phyloP scores from a whole-genome alignment of 2,888 invertebrate genomes.

The Napeogenes inachia region DNA sequence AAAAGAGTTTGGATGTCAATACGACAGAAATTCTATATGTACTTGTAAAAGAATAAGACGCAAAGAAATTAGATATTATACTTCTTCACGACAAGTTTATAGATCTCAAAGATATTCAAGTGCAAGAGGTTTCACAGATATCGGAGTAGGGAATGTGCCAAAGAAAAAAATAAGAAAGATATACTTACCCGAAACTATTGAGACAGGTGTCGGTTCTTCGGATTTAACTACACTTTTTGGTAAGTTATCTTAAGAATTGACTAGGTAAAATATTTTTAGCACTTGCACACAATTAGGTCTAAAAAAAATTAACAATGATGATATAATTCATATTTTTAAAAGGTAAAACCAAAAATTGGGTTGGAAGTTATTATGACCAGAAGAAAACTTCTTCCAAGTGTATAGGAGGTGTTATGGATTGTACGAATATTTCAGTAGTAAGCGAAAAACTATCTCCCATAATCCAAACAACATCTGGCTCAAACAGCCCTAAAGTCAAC shows the following conservation, averaged over 20 bases:
- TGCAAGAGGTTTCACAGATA: conserved; percentile 43
- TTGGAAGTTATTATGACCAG: conserved; percentile 40
- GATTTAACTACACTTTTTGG: conserved; percentile 12
- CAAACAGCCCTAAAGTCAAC: conserved; percentile 42
- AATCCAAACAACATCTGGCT: conserved; percentile 42
- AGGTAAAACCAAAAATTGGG: conserved; percentile 41
- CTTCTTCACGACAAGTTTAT: conserved; percentile 26
- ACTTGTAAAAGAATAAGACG: conserved; percentile 29
- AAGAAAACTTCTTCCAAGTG: conserved; percentile 57
- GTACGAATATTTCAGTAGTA: conserved; percentile 37
- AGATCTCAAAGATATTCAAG: conserved; percentile 26
- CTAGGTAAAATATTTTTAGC: too few species aligned
- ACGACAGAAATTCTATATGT: conserved; percentile 36
- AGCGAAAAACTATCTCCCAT: conserved; percentile 57
- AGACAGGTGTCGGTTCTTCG: conserved; percentile 47
- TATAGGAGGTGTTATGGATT: conserved; percentile 45
- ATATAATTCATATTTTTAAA: not conserved
- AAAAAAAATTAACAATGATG: not conserved
- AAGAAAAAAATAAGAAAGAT: conserved; percentile 48
- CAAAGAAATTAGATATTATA: conserved; percentile 20
- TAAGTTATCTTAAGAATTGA: not conserved
- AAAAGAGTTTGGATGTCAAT: conserved; percentile 48
- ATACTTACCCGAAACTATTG: conserved; percentile 54
- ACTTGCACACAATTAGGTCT: too few species aligned
- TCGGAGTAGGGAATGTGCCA: conserved; percentile 52